Base-by-base conservation (phyloP, 2,797 vertebrate species). In the Psittacula echo region DNA sequence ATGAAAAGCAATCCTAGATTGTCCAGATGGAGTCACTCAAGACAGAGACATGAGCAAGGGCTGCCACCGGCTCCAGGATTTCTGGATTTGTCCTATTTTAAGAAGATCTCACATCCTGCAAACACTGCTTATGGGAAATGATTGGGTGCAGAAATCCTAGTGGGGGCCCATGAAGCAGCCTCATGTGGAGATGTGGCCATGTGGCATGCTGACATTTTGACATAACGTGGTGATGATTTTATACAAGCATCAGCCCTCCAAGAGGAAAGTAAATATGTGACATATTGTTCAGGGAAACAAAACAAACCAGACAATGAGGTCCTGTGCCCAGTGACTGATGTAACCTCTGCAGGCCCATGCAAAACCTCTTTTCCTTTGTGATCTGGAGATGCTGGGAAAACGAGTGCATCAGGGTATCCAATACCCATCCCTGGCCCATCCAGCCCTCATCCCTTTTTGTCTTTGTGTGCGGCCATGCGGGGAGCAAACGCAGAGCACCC, bases 11-110 rank as follows among this genome's bases (percentile, higher is more conserved):
- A 62, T 88, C 89, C 87, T 93, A 54, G 65, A 87, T 88, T 73
- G 91, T 94, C 95, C 96, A 96, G 96, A 97, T 95, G 96, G 96
- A 97, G 95, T 96, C 96, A 97, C 95, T 96, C 96, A 95, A 96
- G 94, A 87, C 93, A 92, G 96, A 95, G 78, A 71, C 90, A 92
- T 85, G 90, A 97, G 62, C 4, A 1, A 96, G 85, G 75, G 84
- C 91, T 96, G 93, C 83, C 89, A 93, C 85, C 13, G 84, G 91
- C 93, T 97, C 95, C 96, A 96, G 84, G 75, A 80, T 92, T 97
- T 97, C 95, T 96, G 94, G 18, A 86, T 87, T 95, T 95, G 95
- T 97, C 91, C 95, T 97, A 96, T 96, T 96, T 97, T 96, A 96
- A 88, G 95, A 95, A 92, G 93, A 87, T 87, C 89, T 93, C 0